Evolutionary conservation across 2,888 invertebrate genomes (phyloP).

Genomic region (Opisthograptis luteolata): DNA sequence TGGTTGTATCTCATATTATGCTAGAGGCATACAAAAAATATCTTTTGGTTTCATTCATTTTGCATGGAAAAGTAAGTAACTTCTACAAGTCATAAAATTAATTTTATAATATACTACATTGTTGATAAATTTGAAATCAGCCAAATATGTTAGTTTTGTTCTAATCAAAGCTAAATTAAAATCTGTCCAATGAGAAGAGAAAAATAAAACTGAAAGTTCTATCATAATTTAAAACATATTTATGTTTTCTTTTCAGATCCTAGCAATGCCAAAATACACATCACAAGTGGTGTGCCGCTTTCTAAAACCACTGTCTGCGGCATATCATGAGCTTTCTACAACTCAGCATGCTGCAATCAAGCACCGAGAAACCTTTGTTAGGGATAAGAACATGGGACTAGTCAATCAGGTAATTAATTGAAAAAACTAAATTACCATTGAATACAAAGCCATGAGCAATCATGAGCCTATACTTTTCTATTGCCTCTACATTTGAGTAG

Average conservation of each 20-base stretch:
- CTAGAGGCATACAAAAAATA: slow-evolving; percentile 98
- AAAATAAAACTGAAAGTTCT: too few relatives aligned
- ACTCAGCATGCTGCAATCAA: slow-evolving; percentile 93
- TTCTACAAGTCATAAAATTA: neutral
- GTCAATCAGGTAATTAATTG: slow-evolving; percentile 86
- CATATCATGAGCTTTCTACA: slow-evolving; percentile 94
- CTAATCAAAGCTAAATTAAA: too few relatives aligned
- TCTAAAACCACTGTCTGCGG: slow-evolving; percentile 92
- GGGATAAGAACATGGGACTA: slow-evolving; percentile 91
- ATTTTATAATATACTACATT: too few relatives aligned
- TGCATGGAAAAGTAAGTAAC: slow-evolving; percentile 92
- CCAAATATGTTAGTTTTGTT: too few relatives aligned
- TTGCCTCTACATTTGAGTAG: too few relatives aligned
- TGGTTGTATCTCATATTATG: slow-evolving; percentile 98
- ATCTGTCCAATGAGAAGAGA: too few relatives aligned
- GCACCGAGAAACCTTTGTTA: slow-evolving; percentile 91
- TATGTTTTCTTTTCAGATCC: slow-evolving; percentile 65
- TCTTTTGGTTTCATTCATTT: slow-evolving; percentile 94
- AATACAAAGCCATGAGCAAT: too few relatives aligned
- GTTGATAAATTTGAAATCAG: too few relatives aligned
- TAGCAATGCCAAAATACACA: slow-evolving; percentile 94
- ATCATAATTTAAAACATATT: neutral
- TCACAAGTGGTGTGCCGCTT: slow-evolving; percentile 94
- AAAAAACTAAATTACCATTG: too few relatives aligned
- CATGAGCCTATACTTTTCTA: too few relatives aligned